phyloP scores from a whole-genome alignment of 2,113 vertebrate genomes.

The Crotophaga sulcirostris region DNA sequence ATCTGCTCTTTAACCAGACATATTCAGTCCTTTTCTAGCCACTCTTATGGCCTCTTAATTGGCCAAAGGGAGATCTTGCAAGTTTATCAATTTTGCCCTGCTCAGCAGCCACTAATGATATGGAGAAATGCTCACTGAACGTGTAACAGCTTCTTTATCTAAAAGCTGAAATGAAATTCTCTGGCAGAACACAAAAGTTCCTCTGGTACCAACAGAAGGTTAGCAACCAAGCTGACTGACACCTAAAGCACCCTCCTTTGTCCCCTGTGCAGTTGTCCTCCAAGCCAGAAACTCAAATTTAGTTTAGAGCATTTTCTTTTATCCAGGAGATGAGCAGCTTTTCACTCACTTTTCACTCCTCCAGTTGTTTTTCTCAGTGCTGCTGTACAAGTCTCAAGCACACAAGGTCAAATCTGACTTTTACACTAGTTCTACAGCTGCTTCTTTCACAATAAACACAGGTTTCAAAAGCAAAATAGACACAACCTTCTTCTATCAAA shows the following conservation, averaged over 20 bases:
- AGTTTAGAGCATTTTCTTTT: not conserved
- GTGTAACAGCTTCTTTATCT: not conserved
- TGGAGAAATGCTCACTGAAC: rapidly evolving
- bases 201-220: not conserved
- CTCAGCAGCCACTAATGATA: not conserved
- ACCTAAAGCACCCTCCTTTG: rapidly evolving
- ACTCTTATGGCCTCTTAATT: not conserved
- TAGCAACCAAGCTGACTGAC: not conserved
- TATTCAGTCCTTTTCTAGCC: not conserved
- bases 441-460: not conserved
- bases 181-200: not conserved
- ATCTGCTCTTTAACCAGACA: not conserved
- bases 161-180: not conserved
- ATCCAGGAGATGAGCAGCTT: not conserved
- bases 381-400: not conserved
- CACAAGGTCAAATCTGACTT: not conserved
- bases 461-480: not conserved
- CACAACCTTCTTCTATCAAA: not conserved
- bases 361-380: not conserved
- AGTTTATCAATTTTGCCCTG: not conserved
- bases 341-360: rapidly evolving
- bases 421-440: not conserved
- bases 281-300: not conserved
- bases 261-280: not conserved
- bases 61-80: not conserved